Percentiles rank a stretch among this genome's conserved stretches.
Evolutionary conservation across 1,140 invertebrate species (phyloP).

Genomic region (Micrasema longulum): DNA sequence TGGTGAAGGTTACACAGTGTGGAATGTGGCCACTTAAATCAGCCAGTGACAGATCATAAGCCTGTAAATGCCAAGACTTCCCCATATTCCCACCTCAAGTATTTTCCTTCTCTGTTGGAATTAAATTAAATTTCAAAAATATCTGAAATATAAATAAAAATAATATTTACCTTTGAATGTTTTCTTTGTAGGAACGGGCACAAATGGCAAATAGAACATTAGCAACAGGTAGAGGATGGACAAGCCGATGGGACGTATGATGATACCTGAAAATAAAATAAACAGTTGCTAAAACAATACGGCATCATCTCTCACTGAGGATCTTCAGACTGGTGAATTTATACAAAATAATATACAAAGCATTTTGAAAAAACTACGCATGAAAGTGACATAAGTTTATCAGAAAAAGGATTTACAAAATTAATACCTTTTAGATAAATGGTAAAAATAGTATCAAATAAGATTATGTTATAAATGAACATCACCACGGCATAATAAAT

Average conservation of each 20-base stretch:
- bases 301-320: not conserved
- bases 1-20: too few species aligned
- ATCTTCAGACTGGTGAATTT: not conserved
- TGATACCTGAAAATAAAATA: constrained; percentile 76
- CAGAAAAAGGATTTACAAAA: not conserved
- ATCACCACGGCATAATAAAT: too few species aligned
- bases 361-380: not conserved
- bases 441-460: not conserved
- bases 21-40: too few species aligned
- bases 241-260: constrained; percentile 85
- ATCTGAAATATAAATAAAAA: too few species aligned
- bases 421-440: not conserved
- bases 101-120: too few species aligned
- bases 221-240: constrained; percentile 87
- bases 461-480: too few species aligned
- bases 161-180: constrained; percentile 81
- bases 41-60: too few species aligned
- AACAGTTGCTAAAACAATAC: not conserved
- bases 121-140: too few species aligned
- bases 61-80: too few species aligned
- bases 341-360: not conserved
- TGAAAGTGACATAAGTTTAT: not conserved
- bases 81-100: too few species aligned
- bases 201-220: constrained; percentile 82
- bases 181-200: constrained; percentile 77